Evolutionary conservation across 2,888 invertebrate species (phyloP).

Genomic region (Plutella xylostella): DNA sequence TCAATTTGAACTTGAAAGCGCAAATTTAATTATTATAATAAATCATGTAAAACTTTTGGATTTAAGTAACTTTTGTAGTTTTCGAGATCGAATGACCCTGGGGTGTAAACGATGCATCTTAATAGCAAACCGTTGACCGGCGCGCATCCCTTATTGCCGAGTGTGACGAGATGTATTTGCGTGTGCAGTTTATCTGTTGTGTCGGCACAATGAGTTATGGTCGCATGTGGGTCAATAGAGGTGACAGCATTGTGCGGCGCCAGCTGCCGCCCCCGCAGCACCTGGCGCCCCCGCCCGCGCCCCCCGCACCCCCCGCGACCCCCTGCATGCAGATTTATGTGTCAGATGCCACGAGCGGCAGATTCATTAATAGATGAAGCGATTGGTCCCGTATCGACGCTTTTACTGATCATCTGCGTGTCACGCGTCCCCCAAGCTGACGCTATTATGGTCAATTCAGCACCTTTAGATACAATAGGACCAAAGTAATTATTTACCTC

Average conservation of each 20-base stretch:
- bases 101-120: no score
- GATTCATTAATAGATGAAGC: no score
- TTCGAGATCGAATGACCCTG: no score
- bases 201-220: slow-evolving; percentile 1
- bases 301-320: slow-evolving; percentile 14
- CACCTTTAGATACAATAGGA: no score
- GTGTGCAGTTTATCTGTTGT: neutral
- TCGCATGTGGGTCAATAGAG: slow-evolving; percentile 37
- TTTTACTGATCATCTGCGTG: neutral
- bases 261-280: slow-evolving; percentile 58
- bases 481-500: no score
- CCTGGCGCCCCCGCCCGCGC: slow-evolving; percentile 28
- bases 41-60: no score
- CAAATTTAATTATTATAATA: no score
- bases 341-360: slow-evolving; percentile 7
- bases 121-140: no score
- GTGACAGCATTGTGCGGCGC: slow-evolving; percentile 28
- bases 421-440: neutral
- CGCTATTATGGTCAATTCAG: no score
- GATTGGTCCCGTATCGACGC: no score
- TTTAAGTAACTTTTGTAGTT: no score
- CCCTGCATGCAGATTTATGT: slow-evolving; percentile 47
- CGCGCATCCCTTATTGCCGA: neutral
- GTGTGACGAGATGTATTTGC: neutral
- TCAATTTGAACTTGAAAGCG: no score